These are phyloP conservation scores for Ondatra zibethicus DNA, from an alignment of 2,113 vertebrate genomes.

Conservation along the genomic window DNA sequence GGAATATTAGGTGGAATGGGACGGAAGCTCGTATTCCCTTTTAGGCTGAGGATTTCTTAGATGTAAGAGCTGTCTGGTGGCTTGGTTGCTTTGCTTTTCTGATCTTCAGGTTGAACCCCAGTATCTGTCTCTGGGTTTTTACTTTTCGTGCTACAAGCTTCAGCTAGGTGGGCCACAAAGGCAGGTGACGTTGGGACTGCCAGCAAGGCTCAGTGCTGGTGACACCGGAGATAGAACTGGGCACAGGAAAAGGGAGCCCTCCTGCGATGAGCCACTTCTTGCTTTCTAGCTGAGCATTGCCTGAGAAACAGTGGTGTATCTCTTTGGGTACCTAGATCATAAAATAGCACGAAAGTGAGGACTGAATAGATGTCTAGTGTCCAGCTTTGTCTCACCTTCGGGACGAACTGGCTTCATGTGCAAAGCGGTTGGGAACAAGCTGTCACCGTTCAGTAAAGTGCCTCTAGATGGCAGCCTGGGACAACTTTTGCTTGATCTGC, in stretches of 20 bases:
- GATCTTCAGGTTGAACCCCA: no score
- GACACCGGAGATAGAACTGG: rapidly evolving
- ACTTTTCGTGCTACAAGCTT: no score
- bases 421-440: rapidly evolving
- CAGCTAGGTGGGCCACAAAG: background rate
- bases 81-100: no score
- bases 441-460: background rate
- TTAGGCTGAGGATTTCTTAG: no score
- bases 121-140: no score
- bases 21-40: no score
- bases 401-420: rapidly evolving
- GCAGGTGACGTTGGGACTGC: rapidly evolving
- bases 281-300: background rate
- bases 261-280: background rate
- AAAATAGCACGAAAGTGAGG: background rate
- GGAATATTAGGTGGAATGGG: no score
- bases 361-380: rapidly evolving
- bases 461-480: background rate
- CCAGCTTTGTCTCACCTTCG: background rate
- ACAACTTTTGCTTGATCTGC: background rate
- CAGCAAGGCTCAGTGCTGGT: background rate
- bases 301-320: background rate
- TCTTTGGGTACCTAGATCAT: background rate
- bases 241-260: rapidly evolving
- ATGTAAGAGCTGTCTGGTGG: no score